phyloP scores from a whole-genome alignment of 2,113 vertebrate genomes.

The Xiphorhynchus elegans region DNA sequence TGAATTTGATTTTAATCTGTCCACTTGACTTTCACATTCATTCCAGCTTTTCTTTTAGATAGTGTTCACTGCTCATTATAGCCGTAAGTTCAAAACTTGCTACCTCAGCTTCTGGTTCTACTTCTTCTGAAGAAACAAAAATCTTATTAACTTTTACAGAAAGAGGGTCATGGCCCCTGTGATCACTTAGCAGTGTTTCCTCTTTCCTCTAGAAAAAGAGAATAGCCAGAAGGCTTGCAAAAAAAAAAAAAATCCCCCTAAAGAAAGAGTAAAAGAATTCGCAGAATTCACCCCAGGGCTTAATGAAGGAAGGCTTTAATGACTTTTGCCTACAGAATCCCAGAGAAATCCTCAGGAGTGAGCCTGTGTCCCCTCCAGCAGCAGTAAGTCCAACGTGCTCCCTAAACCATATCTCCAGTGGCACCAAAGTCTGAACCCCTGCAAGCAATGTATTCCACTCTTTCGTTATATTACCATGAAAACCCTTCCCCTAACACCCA shows the following conservation, averaged over 20 bases:
- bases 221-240: not conserved
- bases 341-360: not conserved
- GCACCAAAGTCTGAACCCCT: not conserved
- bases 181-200: not conserved
- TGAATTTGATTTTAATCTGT: not conserved
- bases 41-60: not conserved
- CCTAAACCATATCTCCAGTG: not conserved
- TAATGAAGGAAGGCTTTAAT: not conserved
- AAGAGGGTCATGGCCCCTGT: not conserved
- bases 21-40: not conserved
- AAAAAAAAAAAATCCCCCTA: not conserved
- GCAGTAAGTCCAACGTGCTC: not conserved
- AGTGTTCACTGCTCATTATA: not conserved
- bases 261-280: not conserved
- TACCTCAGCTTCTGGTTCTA: not conserved
- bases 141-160: constrained; percentile 7
- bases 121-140: not conserved
- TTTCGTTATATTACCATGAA: not conserved
- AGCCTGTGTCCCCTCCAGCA: not conserved
- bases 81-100: not conserved
- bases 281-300: not conserved
- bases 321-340: not conserved
- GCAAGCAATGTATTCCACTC: not conserved
- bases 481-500: not conserved
- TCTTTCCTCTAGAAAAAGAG: not conserved